A percentile compares a stretch with the other conserved stretches of the same genome.
Conservation (phyloP, 2,888 invertebrate species). For the Leucoma salicis region DNA sequence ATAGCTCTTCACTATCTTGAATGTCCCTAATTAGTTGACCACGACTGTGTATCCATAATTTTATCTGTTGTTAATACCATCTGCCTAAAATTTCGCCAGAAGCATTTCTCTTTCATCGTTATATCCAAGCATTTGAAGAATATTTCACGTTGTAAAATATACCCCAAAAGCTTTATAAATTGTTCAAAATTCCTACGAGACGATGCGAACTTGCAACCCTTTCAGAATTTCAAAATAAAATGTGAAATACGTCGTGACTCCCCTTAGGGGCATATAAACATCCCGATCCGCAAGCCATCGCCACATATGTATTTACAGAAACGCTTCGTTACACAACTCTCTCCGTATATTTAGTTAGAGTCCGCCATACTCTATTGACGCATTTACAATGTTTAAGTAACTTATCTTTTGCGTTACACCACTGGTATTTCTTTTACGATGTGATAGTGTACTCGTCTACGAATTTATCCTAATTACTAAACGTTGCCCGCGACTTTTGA, state of each 20-base stretch:
- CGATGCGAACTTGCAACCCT: conserved; percentile 8
- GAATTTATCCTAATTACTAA: no score
- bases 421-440: no score
- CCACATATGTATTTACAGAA: conserved; percentile 21
- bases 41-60: no score
- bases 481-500: no score
- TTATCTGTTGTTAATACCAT: no score
- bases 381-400: conserved; percentile 4
- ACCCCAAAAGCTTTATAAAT: conserved; percentile 1
- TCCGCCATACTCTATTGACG: conserved; percentile 8
- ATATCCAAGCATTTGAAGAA: neutral
- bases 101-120: no score
- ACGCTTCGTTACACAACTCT: conserved; percentile 19
- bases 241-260: conserved; percentile 14
- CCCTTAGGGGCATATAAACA: conserved; percentile 27
- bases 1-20: no score
- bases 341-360: conserved; percentile 17
- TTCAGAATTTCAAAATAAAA: conserved; percentile 15
- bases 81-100: no score
- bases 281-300: conserved; percentile 18
- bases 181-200: conserved; percentile 1
- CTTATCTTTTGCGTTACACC: neutral
- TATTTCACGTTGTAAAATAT: neutral
- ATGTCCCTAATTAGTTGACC: no score
- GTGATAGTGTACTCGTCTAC: no score